Percentiles rank a stretch among this genome's conserved stretches.
Conservation (phyloP, 1,140 invertebrate genomes). For the Stegodyphus dumicola region DNA sequence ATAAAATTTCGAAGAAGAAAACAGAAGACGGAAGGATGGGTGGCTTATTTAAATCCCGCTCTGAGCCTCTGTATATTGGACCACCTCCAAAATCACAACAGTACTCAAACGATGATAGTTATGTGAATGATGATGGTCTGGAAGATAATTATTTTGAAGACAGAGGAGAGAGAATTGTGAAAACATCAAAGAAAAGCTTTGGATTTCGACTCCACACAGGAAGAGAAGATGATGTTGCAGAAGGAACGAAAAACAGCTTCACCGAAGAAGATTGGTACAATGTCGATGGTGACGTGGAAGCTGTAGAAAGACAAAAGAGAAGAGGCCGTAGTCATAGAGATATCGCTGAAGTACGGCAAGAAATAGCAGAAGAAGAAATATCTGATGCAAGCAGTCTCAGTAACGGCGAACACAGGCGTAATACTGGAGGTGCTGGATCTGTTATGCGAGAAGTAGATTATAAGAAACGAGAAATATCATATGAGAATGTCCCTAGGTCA, state of each 20-base stretch:
- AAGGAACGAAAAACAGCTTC: neutral
- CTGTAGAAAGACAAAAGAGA: constrained; percentile 34
- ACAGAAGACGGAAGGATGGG: constrained; percentile 32
- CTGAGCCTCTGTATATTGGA: constrained; percentile 52
- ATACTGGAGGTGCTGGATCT: constrained; percentile 36
- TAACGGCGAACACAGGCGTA: constrained; percentile 34
- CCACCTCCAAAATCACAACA: constrained; percentile 35
- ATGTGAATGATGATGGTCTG: constrained; percentile 7
- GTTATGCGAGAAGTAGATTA: constrained; percentile 59
- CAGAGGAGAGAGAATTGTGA: constrained; percentile 30
- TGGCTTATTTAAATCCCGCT: constrained; percentile 36
- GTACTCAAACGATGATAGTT: too few species aligned
- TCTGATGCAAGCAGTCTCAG: constrained; percentile 43
- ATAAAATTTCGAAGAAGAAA: constrained; percentile 50
- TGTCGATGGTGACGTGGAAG: constrained; percentile 46
- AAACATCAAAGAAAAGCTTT: constrained; percentile 51
- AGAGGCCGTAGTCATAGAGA: constrained; percentile 35
- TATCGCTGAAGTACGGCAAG: constrained; percentile 48
- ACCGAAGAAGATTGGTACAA: constrained; percentile 59
- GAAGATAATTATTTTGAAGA: constrained; percentile 38
- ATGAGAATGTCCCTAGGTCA: constrained; percentile 60
- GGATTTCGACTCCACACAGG: constrained; percentile 27
- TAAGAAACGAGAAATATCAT: constrained; percentile 61
- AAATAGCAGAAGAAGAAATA: constrained; percentile 35
- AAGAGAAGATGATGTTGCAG: neutral